These are phyloP conservation scores for Psilanteris sp. DNA, from an alignment of 1,140 invertebrate species.

Conservation along the genomic window DNA sequence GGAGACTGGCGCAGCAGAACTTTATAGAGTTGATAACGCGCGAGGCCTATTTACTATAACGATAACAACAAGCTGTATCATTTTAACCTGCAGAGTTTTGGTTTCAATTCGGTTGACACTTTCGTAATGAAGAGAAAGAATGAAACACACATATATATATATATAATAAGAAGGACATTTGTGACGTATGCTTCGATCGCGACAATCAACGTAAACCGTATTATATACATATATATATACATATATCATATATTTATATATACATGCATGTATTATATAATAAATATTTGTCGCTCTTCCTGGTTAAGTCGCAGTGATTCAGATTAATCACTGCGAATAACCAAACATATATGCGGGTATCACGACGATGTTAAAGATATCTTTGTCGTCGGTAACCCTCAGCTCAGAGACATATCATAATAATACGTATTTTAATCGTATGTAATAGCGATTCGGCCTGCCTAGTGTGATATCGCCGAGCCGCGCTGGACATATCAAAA, in stretches of 20 bases:
- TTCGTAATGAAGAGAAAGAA: conserved; percentile 5
- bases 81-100: conserved; percentile 14
- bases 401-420: conserved; percentile 54
- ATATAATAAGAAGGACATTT: conserved; percentile 20
- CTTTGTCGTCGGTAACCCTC: conserved; percentile 27
- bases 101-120: conserved; percentile 15
- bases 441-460: conserved; percentile 52
- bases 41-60: conserved; percentile 63
- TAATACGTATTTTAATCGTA: conserved; percentile 51
- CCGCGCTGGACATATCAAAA: conserved; percentile 57
- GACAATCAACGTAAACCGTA: conserved; percentile 62
- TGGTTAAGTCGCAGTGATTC: conserved; percentile 36
- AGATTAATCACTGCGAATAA: conserved; percentile 38
- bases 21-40: conserved; percentile 49
- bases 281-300: conserved; percentile 60
- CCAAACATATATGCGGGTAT: conserved; percentile 26
- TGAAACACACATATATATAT: no score
- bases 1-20: conserved; percentile 47
- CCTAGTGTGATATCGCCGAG: conserved; percentile 62
- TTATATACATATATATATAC: conserved; percentile 61
- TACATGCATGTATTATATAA: conserved; percentile 60
- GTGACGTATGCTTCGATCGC: conserved; percentile 62
- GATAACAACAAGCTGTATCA: conserved; percentile 28
- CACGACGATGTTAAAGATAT: conserved; percentile 34
- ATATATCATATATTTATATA: conserved; percentile 51